A percentile compares a stretch with the other conserved stretches of the same genome.
phyloP scores from a whole-genome alignment of 2,888 invertebrate genomes.

The Hirtodrosophila alboralis region DNA sequence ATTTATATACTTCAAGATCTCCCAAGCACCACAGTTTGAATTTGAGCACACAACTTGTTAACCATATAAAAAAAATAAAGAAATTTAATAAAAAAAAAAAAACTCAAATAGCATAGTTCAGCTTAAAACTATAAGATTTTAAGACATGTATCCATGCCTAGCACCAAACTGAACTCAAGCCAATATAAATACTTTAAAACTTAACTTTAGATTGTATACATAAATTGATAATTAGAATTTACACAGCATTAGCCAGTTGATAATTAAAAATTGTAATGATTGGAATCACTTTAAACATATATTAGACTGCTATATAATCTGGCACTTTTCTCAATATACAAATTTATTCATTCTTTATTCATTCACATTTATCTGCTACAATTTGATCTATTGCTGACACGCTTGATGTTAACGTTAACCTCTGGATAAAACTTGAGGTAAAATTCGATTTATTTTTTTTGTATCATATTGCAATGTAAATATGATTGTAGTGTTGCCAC shows the following conservation, averaged over 20 bases:
- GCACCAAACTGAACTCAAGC: not conserved
- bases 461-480: no score
- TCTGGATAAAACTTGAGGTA: no score
- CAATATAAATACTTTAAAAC: not conserved
- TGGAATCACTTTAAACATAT: no score
- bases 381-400: no score
- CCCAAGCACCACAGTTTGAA: conserved; percentile 7
- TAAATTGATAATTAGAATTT: conserved; percentile 3
- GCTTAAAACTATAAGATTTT: not conserved
- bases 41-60: conserved; percentile 3
- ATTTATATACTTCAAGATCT: no score
- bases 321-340: not conserved
- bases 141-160: not conserved
- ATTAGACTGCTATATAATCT: conserved; percentile 2
- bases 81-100: no score
- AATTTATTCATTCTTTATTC: no score
- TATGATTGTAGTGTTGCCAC: no score
- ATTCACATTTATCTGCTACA: no score
- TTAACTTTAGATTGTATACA: not conserved
- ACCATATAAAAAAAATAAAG: not conserved
- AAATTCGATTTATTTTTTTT: no score
- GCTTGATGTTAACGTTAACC: no score
- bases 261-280: not conserved
- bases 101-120: not conserved
- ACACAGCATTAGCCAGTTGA: not conserved